A percentile compares a stretch with the other conserved stretches of the same genome.
Evolutionary conservation across 2,888 invertebrate species (phyloP).

Genomic region (Drosophila pseudotakahashii): DNA sequence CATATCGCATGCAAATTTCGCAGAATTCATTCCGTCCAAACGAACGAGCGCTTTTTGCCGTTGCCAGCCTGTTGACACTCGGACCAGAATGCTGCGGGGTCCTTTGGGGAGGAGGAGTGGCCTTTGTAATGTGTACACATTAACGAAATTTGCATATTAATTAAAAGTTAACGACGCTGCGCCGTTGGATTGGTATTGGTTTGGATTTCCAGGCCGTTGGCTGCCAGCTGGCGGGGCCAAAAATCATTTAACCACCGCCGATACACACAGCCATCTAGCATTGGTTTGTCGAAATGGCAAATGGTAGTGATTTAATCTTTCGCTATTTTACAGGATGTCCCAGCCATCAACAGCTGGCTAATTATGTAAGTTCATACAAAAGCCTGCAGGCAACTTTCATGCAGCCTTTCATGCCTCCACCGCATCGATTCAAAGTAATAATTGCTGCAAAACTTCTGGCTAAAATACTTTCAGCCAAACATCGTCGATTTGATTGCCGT

Average conservation of each 20-base stretch:
- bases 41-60: background rate
- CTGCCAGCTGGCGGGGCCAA: conserved; percentile 31
- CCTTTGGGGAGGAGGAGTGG: background rate
- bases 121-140: conserved; percentile 53
- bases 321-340: conserved; percentile 25
- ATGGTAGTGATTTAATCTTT: conserved; percentile 27
- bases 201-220: conserved; percentile 6
- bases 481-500: conserved; percentile 51
- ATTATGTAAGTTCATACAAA: conserved; percentile 47
- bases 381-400: conserved; percentile 2
- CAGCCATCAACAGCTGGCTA: conserved; percentile 47
- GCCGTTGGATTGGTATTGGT: conserved; percentile 24
- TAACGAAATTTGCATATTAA: conserved; percentile 77
- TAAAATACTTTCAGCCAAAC: conserved; percentile 63
- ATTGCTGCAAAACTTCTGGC: conserved; percentile 66
- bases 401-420: background rate
- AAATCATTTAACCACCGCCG: conserved; percentile 18
- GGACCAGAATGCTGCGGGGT: conserved; percentile 13
- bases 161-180: conserved; percentile 69
- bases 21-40: conserved; percentile 41
- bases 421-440: conserved; percentile 59
- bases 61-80: conserved; percentile 39
- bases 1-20: conserved; percentile 41
- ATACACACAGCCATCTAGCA: conserved; percentile 3
- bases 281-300: conserved; percentile 14